phyloP scores from a whole-genome alignment of 2,888 invertebrate species.

The Operophtera brumata region DNA sequence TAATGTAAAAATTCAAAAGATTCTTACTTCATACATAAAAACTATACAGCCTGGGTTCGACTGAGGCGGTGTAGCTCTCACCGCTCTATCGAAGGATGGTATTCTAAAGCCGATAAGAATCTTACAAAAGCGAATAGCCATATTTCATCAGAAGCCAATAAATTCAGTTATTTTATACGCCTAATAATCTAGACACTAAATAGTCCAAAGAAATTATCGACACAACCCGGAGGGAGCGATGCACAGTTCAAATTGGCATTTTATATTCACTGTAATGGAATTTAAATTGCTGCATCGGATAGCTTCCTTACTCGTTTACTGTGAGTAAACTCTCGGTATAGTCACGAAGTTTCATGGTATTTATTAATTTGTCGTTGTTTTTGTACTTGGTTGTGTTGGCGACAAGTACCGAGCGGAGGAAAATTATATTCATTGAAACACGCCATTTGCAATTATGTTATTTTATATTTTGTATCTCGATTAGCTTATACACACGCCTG shows the following conservation, averaged over 20 bases:
- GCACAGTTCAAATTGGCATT: conserved; percentile 63
- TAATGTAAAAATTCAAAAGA: too few relatives aligned
- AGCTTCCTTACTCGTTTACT: conserved; percentile 61
- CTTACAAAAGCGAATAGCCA: conserved; percentile 2
- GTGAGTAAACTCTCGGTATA: conserved; percentile 52
- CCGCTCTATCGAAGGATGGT: neutral
- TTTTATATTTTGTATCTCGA: too few relatives aligned
- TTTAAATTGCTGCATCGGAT: conserved; percentile 67
- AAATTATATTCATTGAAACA: neutral
- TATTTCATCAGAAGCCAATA: conserved; percentile 21
- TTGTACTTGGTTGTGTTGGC: conserved; percentile 6
- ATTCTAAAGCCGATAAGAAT: conserved; percentile 13
- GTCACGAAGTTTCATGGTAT: conserved; percentile 71
- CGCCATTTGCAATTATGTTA: too few relatives aligned
- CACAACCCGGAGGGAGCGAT: conserved; percentile 38
- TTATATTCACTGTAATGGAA: conserved; percentile 68
- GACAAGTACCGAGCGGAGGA: conserved; percentile 9
- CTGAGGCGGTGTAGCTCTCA: neutral
- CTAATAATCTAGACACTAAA: conserved; percentile 34
- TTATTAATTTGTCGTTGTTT: conserved; percentile 35
- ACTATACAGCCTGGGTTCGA: neutral
- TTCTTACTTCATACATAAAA: neutral
- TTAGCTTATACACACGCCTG: too few relatives aligned
- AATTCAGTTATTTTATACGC: conserved; percentile 33
- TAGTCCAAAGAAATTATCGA: conserved; percentile 47